Evolutionary conservation across 2,797 vertebrate species (phyloP).

Genomic region (Choloepus didactylus): DNA sequence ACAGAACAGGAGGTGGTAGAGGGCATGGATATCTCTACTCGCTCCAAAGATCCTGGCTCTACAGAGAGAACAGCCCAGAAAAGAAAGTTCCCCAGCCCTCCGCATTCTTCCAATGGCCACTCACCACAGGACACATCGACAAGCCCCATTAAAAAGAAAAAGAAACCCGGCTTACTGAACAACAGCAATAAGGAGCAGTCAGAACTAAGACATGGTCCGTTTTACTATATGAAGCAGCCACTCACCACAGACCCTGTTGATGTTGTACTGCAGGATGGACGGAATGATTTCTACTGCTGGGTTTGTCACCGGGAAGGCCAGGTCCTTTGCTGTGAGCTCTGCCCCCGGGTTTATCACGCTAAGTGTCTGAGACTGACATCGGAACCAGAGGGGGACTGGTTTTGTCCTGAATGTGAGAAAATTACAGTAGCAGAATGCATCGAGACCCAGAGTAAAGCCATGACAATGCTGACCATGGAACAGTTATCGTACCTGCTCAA

Average conservation of each 20-base stretch:
- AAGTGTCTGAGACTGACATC: slow-evolving; percentile 99
- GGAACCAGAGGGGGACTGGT: slow-evolving; percentile 98
- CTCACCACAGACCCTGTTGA: slow-evolving; percentile 99
- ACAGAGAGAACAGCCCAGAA: slow-evolving; percentile 94
- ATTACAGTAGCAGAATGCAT: slow-evolving; percentile 99
- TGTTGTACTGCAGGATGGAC: slow-evolving; percentile 99
- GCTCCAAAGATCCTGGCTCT: slow-evolving; percentile 96
- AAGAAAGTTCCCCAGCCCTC: slow-evolving; percentile 96
- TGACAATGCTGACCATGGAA: slow-evolving; percentile 98
- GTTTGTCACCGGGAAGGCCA: slow-evolving; percentile 98
- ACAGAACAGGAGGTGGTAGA: slow-evolving; percentile 95
- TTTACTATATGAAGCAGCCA: slow-evolving; percentile 99
- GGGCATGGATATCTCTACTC: slow-evolving; percentile 95
- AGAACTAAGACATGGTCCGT: slow-evolving; percentile 99
- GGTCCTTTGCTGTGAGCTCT: slow-evolving; percentile 99
- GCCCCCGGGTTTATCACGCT: slow-evolving; percentile 99
- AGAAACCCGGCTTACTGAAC: slow-evolving; percentile 96
- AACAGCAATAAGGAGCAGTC: slow-evolving; percentile 97
- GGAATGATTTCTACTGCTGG: slow-evolving; percentile 99
- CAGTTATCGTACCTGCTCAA: slow-evolving; percentile 99
- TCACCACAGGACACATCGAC: slow-evolving; percentile 96
- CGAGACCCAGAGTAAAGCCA: slow-evolving; percentile 99
- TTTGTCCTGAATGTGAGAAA: slow-evolving; percentile 99
- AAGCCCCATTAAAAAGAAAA: slow-evolving; percentile 98
- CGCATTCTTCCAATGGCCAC: slow-evolving; percentile 98